Conservation (phyloP, 1,140 invertebrate species). For the Drosophila ironensis region DNA sequence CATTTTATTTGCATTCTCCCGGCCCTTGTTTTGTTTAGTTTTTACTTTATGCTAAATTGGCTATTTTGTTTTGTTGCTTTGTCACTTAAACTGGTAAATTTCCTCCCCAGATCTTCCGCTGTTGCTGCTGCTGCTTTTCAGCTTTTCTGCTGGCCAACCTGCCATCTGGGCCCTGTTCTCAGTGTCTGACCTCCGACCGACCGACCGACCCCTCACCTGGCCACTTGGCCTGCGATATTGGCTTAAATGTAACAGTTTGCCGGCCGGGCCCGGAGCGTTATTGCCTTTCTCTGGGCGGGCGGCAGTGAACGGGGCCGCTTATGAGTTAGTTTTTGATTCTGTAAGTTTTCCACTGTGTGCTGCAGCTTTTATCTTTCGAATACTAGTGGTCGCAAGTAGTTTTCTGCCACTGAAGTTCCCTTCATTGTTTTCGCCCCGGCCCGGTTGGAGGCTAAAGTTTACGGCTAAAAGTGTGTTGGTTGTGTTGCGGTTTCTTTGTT, state of each 20-base stretch:
- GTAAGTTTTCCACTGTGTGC: no score
- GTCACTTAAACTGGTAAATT: constrained; percentile 68
- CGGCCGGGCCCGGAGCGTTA: constrained; percentile 33
- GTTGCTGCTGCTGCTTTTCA: no score
- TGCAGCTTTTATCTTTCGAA: not conserved
- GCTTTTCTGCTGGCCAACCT: constrained; percentile 1
- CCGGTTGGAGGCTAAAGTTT: constrained; percentile 17
- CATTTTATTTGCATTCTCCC: constrained; percentile 43
- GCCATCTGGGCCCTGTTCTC: no score
- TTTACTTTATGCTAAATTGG: constrained; percentile 75
- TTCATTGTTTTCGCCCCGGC: not conserved
- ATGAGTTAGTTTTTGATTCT: constrained; percentile 49
- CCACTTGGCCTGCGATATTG: constrained; percentile 20
- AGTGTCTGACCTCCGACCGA: no score
- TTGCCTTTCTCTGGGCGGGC: constrained; percentile 5
- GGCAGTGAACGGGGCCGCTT: constrained; percentile 18
- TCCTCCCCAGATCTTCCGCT: no score
- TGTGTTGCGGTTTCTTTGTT: constrained; percentile 10
- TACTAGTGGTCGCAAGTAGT: no score
- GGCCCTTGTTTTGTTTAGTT: constrained; percentile 39
- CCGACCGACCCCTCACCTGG: not conserved
- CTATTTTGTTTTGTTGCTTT: constrained; percentile 74
- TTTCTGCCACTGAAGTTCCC: not conserved
- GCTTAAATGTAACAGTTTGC: constrained; percentile 67
- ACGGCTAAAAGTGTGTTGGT: constrained; percentile 35